Percentiles rank a stretch among this genome's conserved stretches.
These are phyloP conservation scores for Atherinomorus stipes DNA, from an alignment of 2,113 vertebrate genomes.

Conservation along the genomic window DNA sequence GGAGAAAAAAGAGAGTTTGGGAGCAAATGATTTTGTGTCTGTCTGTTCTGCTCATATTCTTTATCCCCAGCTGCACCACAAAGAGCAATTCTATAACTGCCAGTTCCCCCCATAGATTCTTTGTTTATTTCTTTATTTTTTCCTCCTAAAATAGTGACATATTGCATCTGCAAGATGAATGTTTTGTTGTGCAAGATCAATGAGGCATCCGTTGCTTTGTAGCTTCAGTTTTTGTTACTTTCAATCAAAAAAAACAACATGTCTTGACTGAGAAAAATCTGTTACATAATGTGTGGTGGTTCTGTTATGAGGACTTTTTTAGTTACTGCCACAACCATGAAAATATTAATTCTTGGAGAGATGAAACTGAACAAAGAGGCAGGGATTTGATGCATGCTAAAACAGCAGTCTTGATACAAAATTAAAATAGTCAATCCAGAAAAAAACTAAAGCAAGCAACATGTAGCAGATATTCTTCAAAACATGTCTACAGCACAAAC, in stretches of 20 bases:
- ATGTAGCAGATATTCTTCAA: too few relatives aligned
- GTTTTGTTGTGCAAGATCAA: conserved; percentile 25
- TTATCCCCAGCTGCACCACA: conserved; percentile 46
- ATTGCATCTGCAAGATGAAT: conserved; percentile 32
- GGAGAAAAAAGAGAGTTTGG: conserved; percentile 13
- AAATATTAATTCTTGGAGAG: not conserved
- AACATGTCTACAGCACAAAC: too few relatives aligned
- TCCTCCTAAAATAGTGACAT: conserved; percentile 11
- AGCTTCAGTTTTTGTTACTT: conserved; percentile 7
- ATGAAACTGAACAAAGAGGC: not conserved
- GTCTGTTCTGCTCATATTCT: conserved; percentile 34
- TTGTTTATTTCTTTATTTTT: conserved; percentile 14
- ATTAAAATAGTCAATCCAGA: not conserved
- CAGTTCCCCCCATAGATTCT: conserved; percentile 5
- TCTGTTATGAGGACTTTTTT: not conserved
- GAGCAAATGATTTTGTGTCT: conserved; percentile 41
- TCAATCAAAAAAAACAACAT: conserved; percentile 14
- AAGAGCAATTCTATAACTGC: conserved; percentile 36
- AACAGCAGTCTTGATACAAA: not conserved
- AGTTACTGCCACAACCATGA: not conserved
- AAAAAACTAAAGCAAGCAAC: too few relatives aligned
- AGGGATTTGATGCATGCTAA: not conserved
- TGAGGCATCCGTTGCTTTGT: not conserved
- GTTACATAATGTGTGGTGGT: not conserved
- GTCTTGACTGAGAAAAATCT: not conserved